These are phyloP conservation scores for Drosophila teissieri DNA, from an alignment of 1,140 invertebrate species.

Conservation along the genomic window DNA sequence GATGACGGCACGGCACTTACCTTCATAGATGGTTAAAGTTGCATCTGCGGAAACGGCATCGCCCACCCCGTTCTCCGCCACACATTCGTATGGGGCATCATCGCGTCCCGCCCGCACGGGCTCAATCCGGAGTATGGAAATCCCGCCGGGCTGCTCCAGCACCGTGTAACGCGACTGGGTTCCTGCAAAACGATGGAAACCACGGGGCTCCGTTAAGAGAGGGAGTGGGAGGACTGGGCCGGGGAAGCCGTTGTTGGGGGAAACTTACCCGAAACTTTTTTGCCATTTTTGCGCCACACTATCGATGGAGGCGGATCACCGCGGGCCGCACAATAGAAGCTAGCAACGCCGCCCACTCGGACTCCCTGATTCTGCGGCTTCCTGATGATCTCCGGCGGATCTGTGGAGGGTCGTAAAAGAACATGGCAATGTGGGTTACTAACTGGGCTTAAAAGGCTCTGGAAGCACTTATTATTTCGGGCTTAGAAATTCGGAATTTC, in stretches of 20 bases:
- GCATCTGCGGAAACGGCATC: slow-evolving; percentile 96
- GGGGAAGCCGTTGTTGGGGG: no score
- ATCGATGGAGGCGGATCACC: slow-evolving; percentile 95
- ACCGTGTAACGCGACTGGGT: slow-evolving; percentile 89
- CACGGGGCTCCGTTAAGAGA: slow-evolving; percentile 26
- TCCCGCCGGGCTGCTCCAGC: slow-evolving; percentile 86
- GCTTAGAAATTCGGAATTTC: slow-evolving; percentile 13
- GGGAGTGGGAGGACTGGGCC: not conserved
- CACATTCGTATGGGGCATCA: slow-evolving; percentile 96
- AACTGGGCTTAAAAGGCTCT: slow-evolving; percentile 4
- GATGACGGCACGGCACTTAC: slow-evolving; percentile 85
- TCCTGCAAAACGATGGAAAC: slow-evolving; percentile 77
- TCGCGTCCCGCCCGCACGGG: slow-evolving; percentile 93
- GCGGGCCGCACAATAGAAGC: slow-evolving; percentile 96
- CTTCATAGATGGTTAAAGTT: slow-evolving; percentile 93
- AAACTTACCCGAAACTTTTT: slow-evolving; percentile 90
- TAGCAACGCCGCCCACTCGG: slow-evolving; percentile 94
- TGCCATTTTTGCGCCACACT: slow-evolving; percentile 95
- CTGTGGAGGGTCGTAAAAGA: slow-evolving; percentile 87
- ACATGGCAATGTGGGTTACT: slow-evolving; percentile 45
- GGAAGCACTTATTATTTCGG: not conserved
- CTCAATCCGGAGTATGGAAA: slow-evolving; percentile 95
- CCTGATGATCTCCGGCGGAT: slow-evolving; percentile 95
- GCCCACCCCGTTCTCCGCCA: slow-evolving; percentile 98
- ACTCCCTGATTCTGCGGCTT: slow-evolving; percentile 94